phyloP scores from a whole-genome alignment of 2,888 invertebrate species.

The Drosophila basisetae region DNA sequence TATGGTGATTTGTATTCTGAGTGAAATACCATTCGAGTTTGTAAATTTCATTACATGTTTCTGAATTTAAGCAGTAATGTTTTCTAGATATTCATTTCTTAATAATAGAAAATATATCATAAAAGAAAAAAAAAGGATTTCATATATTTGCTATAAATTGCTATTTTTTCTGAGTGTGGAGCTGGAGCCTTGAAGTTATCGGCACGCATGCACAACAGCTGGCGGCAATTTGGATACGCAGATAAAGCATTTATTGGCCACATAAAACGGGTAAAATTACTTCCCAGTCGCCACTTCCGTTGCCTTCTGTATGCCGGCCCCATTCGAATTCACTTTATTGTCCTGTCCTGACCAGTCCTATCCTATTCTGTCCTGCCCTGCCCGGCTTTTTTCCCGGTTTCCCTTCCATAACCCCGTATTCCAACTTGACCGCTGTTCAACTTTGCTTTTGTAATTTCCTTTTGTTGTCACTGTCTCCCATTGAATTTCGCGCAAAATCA shows the following conservation, averaged over 20 bases:
- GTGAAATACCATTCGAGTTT: not conserved
- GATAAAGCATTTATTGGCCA: constrained; percentile 80
- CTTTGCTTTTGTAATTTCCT: constrained; percentile 59
- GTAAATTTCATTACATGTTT: not conserved
- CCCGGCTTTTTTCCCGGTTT: not conserved
- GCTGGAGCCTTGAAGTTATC: constrained; percentile 54
- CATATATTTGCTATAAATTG: too few species aligned
- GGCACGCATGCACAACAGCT: constrained; percentile 76
- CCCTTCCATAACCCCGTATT: not conserved
- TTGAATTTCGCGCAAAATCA: constrained; percentile 59
- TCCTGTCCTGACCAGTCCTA: not conserved
- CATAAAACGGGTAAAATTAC: constrained; percentile 78
- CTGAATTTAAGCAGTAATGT: not conserved
- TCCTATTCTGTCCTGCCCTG: not conserved
- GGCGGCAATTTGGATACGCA: constrained; percentile 76
- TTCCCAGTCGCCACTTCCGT: constrained; percentile 42
- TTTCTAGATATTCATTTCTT: not conserved
- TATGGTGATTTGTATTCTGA: too few species aligned
- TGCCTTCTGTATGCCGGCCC: constrained; percentile 3
- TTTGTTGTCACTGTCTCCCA: constrained; percentile 35
- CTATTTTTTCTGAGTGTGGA: not conserved
- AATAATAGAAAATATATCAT: not conserved
- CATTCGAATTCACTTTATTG: constrained; percentile 26
- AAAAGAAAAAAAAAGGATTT: not conserved
- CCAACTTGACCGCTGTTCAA: constrained; percentile 31